Base-by-base conservation (phyloP, 2,113 vertebrate species). In the Xenopus laevis region DNA sequence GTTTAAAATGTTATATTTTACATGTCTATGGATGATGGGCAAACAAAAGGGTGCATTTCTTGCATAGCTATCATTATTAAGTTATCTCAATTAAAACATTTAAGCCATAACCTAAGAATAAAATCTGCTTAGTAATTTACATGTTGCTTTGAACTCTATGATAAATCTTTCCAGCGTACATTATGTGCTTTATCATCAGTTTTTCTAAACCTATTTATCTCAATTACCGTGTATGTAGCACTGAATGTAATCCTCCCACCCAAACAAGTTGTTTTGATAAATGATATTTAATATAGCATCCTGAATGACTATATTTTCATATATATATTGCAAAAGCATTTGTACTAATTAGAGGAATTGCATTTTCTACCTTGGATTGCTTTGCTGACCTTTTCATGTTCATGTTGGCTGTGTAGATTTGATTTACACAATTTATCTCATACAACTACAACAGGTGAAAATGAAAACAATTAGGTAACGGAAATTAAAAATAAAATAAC, bases 201-300 rank as follows among this genome's bases (percentile, higher is more conserved):
- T 82, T 82, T 84, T 75, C 27, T 27, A 62, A 79, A 59, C 61
- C 63, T 79, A 89, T 90, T 87, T 83, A 79, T 91, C 82, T 89
- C 77, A 82, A 46, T 89, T 83, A 81, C 23, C 52, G 67, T 65
- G 84, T 82, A 84, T 79, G 67, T 79, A 86, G 78, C 84, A 80
- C 82, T 83, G 71, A 81, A 71, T 72, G 18, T 74, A 45, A 57
- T 79, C 13, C 18, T n/a, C 58, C 20, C 46, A 47, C 74, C 71
- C 78, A 76, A 69, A 65, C 79, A 33, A 65, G 79, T 80, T 84
- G 82, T 62, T 65, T 86, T 40, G 83, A 89, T 89, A 83, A 86
- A 90, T 91, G 81, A 79, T 85, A 85, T 88, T 87, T 87, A 81
- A 84, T 83, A 66, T 82, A 83, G 65, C 84, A 84, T 83, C 78